A percentile compares a stretch with the other conserved stretches of the same genome.
Evolutionary conservation across 2,888 invertebrate species (phyloP).

Genomic region (Pristionchus mayeri): DNA sequence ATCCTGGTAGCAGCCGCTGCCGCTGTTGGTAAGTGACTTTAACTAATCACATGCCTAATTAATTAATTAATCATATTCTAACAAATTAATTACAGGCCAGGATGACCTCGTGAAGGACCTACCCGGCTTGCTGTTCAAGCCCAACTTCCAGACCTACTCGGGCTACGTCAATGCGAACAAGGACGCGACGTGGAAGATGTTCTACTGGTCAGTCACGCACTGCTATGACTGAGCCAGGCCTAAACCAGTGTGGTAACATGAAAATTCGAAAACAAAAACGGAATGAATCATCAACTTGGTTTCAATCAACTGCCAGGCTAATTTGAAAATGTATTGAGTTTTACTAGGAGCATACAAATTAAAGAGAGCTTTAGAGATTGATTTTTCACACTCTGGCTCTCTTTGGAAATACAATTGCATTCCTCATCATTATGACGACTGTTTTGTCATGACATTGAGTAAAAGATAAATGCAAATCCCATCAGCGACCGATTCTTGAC

Average conservation of each 20-base stretch:
- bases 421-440: too few relatives aligned
- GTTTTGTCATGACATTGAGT: too few relatives aligned
- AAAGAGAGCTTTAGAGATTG: too few relatives aligned
- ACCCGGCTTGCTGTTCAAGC: slow-evolving; percentile 76
- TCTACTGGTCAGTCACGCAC: slow-evolving; percentile 77
- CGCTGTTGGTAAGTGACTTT: not conserved
- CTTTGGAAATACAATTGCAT: too few relatives aligned
- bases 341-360: too few relatives aligned
- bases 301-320: too few relatives aligned
- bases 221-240: slow-evolving; percentile 31
- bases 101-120: slow-evolving; percentile 75
- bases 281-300: too few relatives aligned
- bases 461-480: too few relatives aligned
- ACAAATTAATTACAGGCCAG: slow-evolving; percentile 46
- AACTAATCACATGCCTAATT: not conserved
- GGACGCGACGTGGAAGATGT: slow-evolving; percentile 76
- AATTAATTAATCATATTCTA: not conserved
- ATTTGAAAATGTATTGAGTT: too few relatives aligned
- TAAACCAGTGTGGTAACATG: not conserved
- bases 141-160: slow-evolving; percentile 77
- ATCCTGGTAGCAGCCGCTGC: not conserved
- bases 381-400: too few relatives aligned
- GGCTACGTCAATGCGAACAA: slow-evolving; percentile 77
- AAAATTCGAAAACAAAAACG: not conserved
- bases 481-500: slow-evolving; percentile 7